Percentiles rank a stretch among this genome's conserved stretches.
Evolutionary conservation across 2,113 vertebrate genomes (phyloP).

Genomic region (Tinamus guttatus): DNA sequence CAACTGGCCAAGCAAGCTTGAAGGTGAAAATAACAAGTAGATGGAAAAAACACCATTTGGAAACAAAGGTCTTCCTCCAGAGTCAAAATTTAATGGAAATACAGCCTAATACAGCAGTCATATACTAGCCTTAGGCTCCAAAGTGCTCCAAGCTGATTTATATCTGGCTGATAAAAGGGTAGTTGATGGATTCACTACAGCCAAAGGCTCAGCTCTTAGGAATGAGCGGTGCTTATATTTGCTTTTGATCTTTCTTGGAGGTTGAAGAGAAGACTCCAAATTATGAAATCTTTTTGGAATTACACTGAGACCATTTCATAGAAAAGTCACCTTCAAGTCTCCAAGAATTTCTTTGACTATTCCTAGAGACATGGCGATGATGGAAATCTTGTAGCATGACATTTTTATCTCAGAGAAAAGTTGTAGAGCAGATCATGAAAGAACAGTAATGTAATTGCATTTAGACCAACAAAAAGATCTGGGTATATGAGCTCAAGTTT

Average conservation of each 20-base stretch:
- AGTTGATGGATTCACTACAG: constrained; percentile 37
- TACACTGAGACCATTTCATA: constrained; percentile 9
- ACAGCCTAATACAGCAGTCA: background rate
- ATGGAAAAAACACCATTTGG: background rate
- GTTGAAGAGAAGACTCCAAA: constrained; percentile 44
- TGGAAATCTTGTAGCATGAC: background rate
- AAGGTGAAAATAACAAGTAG: constrained; percentile 15
- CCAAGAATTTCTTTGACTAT: background rate
- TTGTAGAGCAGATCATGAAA: background rate
- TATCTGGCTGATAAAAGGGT: constrained; percentile 42
- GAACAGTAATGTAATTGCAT: background rate
- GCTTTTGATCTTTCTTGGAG: constrained; percentile 45
- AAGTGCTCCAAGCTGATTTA: constrained; percentile 22
- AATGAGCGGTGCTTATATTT: constrained; percentile 31
- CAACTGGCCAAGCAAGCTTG: constrained; percentile 20
- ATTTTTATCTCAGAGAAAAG: background rate
- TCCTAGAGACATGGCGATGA: background rate
- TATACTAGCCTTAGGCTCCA: background rate
- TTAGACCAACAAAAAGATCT: background rate
- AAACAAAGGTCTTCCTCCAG: constrained; percentile 15
- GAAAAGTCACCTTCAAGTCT: constrained; percentile 50
- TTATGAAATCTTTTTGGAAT: constrained; percentile 56
- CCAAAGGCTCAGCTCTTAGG: constrained; percentile 49
- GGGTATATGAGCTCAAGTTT: background rate
- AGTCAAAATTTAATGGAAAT: background rate